Evolutionary conservation across 2,888 invertebrate species (phyloP).

Genomic region (Eristalinus sepulchralis): DNA sequence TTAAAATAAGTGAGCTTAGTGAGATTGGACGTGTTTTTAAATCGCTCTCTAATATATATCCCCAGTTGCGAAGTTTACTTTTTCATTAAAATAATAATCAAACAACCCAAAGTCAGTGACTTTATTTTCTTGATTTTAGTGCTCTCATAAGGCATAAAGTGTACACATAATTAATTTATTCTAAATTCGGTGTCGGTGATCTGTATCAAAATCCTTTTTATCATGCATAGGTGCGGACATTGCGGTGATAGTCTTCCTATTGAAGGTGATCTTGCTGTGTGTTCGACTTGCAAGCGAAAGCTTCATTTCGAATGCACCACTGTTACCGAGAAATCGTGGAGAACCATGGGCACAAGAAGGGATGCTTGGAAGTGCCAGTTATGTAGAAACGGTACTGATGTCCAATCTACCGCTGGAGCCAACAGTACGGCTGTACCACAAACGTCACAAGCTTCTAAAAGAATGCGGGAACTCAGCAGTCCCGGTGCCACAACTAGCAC

Average conservation of each 20-base stretch:
- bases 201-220: neutral
- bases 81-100: no score
- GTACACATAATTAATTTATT: no score
- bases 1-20: no score
- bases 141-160: no score
- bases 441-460: neutral
- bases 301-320: conserved; percentile 12
- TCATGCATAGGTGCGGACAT: neutral
- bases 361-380: neutral
- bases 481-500: neutral
- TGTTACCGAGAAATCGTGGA: conserved; percentile 2
- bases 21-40: no score
- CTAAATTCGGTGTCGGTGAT: no score
- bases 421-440: neutral
- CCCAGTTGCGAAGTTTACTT: no score
- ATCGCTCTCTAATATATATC: no score
- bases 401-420: neutral
- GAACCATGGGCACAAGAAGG: neutral
- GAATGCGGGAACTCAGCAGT: neutral
- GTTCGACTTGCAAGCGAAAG: neutral
- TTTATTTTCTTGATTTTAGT: no score
- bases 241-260: no score
- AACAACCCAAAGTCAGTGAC: no score
- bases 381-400: neutral
- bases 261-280: conserved; percentile 1